phyloP scores from a whole-genome alignment of 2,113 vertebrate species.

The Panthera tigris region DNA sequence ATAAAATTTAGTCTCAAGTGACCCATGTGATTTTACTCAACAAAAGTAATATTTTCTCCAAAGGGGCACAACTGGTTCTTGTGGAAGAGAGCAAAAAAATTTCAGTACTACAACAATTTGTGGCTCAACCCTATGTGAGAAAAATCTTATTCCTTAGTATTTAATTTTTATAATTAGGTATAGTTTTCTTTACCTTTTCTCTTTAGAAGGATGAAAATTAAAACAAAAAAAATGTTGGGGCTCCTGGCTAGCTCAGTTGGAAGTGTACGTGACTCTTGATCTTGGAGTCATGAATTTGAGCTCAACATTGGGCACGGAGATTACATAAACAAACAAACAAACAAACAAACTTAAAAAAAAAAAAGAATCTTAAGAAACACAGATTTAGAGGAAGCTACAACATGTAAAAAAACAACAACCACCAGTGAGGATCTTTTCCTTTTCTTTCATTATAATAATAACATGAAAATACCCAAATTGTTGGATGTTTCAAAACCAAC shows the following conservation, averaged over 20 bases:
- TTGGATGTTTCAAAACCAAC: neutral
- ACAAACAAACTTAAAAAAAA: neutral
- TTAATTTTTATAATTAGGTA: constrained; percentile 9
- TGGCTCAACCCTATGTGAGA: neutral
- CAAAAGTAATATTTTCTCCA: neutral
- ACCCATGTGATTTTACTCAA: neutral
- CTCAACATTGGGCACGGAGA: neutral
- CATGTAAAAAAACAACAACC: neutral
- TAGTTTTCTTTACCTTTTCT: neutral
- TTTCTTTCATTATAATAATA: neutral
- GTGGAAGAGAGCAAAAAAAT: neutral
- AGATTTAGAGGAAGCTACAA: neutral
- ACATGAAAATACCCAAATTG: neutral
- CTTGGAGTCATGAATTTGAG: neutral
- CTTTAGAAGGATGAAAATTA: neutral
- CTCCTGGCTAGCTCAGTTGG: neutral
- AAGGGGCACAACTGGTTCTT: neutral
- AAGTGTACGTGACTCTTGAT: neutral
- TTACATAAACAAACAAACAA: neutral
- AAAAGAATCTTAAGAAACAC: neutral
- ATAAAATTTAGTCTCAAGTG: neutral
- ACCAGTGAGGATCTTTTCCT: neutral
- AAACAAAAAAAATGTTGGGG: neutral
- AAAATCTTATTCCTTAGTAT: neutral
- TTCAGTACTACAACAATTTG: neutral